Base-by-base conservation (phyloP, 2,113 vertebrate species). In the Centropus unirufus region DNA sequence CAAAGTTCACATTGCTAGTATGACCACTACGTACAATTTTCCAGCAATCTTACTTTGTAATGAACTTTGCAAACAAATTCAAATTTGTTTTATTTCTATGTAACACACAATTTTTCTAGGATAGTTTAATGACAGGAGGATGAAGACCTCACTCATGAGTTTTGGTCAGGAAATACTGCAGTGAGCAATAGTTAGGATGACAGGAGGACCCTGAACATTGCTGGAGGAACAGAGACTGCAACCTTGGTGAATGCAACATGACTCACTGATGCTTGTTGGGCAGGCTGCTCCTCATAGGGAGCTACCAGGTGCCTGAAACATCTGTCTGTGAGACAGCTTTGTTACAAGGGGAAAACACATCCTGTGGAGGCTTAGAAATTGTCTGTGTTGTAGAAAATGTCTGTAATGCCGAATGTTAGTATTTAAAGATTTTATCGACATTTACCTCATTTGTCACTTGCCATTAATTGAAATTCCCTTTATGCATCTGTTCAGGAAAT, bases 401-500 rank as follows among this genome's bases (percentile, higher is more conserved):
- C 92, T 89, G 89, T 82, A 97, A 44, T 30, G 42, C 46, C 80
- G 79, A 86, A 91, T 87, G 42, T 78, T 93, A 95, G 91, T 93
- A 96, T 97, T 97, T 96, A 95, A 97, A 97, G 96, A 98, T 95
- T 95, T 57, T 96, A 96, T 92, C 96, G 15, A 44, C 92, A 96
- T 98, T 97, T 96, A 97, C 98, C 97, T 97, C 76, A 87, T 95
- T 97, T 97, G 97, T 97, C 98, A 97, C 87, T 98, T 98, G 92
- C 90, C 81, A 97, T 98, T 97, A 98, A 98, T 98, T 98, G 97
- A 96, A 95, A 97, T 98, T 96, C 83, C 85, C 73, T 97, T 96
- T 97, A 97, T 95, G 89, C 97, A 97, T 98, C 93, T 97, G 94
- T 96, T 98, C 96, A 97, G 97, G 97, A 98, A 98, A 98, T 98